A percentile compares a stretch with the other conserved stretches of the same genome.
Evolutionary conservation across 2,797 vertebrate species (phyloP).

Genomic region (Chelmon rostratus): DNA sequence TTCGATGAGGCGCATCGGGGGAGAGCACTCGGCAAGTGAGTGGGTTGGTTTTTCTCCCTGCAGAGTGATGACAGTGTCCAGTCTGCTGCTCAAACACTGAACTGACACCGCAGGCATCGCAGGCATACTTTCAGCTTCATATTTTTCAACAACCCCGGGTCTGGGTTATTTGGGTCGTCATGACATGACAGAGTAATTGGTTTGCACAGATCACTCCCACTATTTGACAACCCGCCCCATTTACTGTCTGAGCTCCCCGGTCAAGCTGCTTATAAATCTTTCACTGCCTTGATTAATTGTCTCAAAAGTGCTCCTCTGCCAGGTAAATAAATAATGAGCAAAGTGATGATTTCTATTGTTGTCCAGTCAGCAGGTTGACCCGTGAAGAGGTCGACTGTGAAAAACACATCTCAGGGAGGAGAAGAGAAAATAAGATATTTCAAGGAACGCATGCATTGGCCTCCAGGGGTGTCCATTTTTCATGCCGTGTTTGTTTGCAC

Average conservation of each 20-base stretch:
- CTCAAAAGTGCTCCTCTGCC: conserved; percentile 78
- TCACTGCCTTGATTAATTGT: conserved; percentile 83
- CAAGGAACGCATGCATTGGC: conserved; percentile 51
- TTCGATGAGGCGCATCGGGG: conserved; percentile 32
- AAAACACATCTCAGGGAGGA: conserved; percentile 44
- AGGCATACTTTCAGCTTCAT: conserved; percentile 65
- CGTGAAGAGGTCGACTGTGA: conserved; percentile 58
- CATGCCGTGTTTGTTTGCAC: conserved; percentile 21
- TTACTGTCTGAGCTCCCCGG: conserved; percentile 76
- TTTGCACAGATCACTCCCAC: conserved; percentile 76
- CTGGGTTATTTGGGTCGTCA: conserved; percentile 74
- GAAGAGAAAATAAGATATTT: conserved; percentile 61
- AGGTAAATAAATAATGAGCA: conserved; percentile 85
- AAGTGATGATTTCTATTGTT: conserved; percentile 80
- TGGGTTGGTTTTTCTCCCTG: conserved; percentile 21
- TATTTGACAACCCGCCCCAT: conserved; percentile 80
- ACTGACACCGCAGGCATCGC: conserved; percentile 41
- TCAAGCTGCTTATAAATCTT: conserved; percentile 84
- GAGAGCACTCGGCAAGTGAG: conserved; percentile 33
- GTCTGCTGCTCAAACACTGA: conserved; percentile 48
- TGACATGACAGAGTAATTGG: conserved; percentile 82
- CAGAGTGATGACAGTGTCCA: conserved; percentile 58
- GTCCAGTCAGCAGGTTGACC: conserved; percentile 76
- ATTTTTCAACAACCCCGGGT: conserved; percentile 67
- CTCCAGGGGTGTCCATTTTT: conserved; percentile 30